Evolutionary conservation across 2,113 vertebrate species (phyloP).

Genomic region (Chaetorhynchus papuensis): DNA sequence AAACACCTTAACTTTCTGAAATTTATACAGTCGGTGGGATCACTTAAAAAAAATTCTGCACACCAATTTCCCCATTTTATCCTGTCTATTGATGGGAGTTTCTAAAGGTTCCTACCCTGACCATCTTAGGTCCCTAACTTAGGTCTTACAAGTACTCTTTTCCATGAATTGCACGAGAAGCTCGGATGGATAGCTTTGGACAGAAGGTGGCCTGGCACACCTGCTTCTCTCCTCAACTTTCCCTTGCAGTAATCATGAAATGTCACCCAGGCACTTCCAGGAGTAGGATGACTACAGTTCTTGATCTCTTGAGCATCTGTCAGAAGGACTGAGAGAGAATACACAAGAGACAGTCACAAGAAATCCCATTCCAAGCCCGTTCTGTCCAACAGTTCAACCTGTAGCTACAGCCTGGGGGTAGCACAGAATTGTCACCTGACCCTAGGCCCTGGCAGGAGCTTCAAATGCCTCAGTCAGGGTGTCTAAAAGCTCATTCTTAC

Average conservation of each 20-base stretch:
- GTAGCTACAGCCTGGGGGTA: background rate
- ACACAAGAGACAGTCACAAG: background rate
- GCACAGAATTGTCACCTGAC: background rate
- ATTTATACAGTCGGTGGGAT: background rate
- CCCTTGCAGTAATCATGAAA: background rate
- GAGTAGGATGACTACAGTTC: background rate
- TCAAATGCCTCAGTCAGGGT: rapidly evolving
- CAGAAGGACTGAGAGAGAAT: background rate
- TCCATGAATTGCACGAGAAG: background rate
- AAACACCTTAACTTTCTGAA: background rate
- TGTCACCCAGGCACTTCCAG: background rate
- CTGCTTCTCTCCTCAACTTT: background rate
- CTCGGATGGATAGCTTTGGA: background rate
- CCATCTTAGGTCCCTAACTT: background rate
- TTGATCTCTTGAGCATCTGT: background rate
- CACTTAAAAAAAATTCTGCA: background rate
- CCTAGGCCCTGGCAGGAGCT: background rate
- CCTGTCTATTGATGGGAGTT: background rate
- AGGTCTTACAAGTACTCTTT: background rate
- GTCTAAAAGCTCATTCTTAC: conserved; percentile 58
- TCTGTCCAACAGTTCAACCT: background rate
- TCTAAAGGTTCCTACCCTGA: background rate
- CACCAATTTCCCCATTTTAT: background rate
- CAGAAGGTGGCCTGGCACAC: background rate
- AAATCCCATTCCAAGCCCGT: background rate